These are phyloP conservation scores for Dryoscopus gambensis DNA, from an alignment of 2,113 vertebrate species.

Conservation along the genomic window DNA sequence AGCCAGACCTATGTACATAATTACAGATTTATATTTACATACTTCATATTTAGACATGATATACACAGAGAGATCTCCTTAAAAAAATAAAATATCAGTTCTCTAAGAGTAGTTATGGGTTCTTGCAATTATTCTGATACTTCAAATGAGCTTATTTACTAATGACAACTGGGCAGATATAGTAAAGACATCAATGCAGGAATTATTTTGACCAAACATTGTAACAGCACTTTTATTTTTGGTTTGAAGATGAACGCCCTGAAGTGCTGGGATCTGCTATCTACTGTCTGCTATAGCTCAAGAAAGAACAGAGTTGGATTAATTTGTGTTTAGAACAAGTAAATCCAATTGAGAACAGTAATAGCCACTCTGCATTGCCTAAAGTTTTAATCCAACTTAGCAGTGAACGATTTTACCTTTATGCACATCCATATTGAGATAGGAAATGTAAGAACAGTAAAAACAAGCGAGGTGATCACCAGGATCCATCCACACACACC, in stretches of 20 bases:
- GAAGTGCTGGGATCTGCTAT: neutral
- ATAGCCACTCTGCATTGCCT: neutral
- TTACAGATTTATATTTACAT: neutral
- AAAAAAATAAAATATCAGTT: neutral
- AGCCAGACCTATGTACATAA: neutral
- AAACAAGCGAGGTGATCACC: conserved; percentile 74
- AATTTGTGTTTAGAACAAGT: neutral
- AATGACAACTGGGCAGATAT: neutral
- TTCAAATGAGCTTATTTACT: neutral
- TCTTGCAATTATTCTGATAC: neutral
- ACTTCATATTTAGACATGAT: neutral
- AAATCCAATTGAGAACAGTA: neutral
- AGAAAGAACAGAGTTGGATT: neutral
- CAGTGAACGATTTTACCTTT: conserved; percentile 77
- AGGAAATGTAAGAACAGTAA: conserved; percentile 82
- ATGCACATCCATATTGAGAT: conserved; percentile 93
- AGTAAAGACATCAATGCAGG: neutral
- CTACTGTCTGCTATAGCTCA: neutral
- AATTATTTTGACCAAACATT: neutral
- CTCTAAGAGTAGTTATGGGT: neutral
- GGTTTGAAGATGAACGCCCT: neutral
- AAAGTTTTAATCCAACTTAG: neutral
- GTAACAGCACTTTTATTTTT: neutral
- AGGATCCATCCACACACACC: conserved; percentile 86
- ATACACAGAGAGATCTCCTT: neutral